Percentiles rank a stretch among this genome's conserved stretches.
Evolutionary conservation across 2,888 invertebrate genomes (phyloP).

Genomic region (Lepidochitona cinerea): DNA sequence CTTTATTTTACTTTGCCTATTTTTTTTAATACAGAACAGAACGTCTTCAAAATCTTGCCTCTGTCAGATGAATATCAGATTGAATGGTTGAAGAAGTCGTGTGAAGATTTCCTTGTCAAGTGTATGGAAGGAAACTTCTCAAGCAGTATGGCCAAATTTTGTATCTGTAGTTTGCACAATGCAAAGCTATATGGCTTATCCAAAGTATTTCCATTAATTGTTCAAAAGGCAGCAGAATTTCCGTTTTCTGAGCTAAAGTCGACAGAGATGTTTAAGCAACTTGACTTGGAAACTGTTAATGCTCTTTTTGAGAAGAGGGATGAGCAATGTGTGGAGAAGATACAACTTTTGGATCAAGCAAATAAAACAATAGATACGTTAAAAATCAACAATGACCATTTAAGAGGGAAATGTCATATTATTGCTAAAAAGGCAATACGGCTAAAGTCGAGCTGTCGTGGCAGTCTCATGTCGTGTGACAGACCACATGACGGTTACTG

Average conservation of each 20-base stretch:
- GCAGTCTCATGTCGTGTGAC: no score
- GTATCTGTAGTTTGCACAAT: neutral
- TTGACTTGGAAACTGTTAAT: neutral
- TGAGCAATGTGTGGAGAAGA: neutral
- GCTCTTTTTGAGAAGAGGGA: neutral
- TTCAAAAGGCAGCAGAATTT: neutral
- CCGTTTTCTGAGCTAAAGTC: neutral
- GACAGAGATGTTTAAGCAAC: neutral
- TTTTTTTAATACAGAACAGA: constrained; percentile 30
- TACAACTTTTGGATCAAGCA: neutral
- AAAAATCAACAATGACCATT: no score
- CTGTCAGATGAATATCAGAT: constrained; percentile 41
- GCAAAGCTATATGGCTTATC: neutral
- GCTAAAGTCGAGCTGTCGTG: no score
- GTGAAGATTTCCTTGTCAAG: constrained; percentile 17
- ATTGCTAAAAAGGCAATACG: no score
- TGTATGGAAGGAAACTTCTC: neutral
- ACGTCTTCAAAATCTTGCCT: constrained; percentile 30
- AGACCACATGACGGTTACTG: no score
- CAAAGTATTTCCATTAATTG: neutral
- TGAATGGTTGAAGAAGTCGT: constrained; percentile 28
- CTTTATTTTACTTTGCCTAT: no score
- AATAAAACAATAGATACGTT: no score
- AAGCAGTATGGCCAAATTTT: neutral
- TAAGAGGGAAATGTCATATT: no score